Base-by-base conservation (phyloP, 2,797 vertebrate species). In the Halcyon leucocephala region DNA sequence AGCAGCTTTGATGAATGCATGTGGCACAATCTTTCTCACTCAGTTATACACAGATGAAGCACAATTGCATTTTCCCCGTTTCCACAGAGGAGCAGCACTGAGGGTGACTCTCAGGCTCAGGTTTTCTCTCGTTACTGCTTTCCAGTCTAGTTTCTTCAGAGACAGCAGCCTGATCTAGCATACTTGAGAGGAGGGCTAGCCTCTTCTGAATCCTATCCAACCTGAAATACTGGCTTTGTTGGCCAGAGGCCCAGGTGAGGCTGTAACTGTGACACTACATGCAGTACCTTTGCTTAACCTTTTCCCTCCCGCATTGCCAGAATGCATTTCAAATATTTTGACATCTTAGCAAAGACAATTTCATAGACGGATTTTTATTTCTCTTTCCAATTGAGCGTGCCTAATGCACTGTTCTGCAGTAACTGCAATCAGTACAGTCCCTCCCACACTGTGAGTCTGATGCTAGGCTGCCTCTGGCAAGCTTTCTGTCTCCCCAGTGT, bases 191-290 rank as follows among this genome's bases (percentile, higher is more conserved):
- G 95, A 97, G 92, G 91, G 95, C 70, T 95, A 97, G 94, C 95
- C 97, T 96, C 93, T 92, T 81, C 82, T 80, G 82, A 96, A 95
- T 90, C 97, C 94, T 25, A 97, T 96, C 97, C 67, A 94, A 98
- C 98, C 97, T 97, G 98, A 98, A 98, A 98, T 96, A 98, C 98
- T 91, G 94, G 98, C 96, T 98, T 93, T 91, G 93, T 87, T 95
- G 95, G 94, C 90, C 94, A 97, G 96, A 93, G 97, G 95, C 87
- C 86, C 82, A 95, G 96, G 96, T 82, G 88, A 91, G 85, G 77
- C 94, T 95, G 94, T 90, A 96, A 95, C 86, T 83, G 94, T 74
- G 89, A 90, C 48, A 67, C 90, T 91, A 83, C 52, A 26, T 46
- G 62, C 73, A 89, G 90, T 54, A 66, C 96, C 96, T 70, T n/a